These are phyloP conservation scores for Eupithecia centaureata DNA, from an alignment of 2,888 invertebrate species.

Conservation along the genomic window DNA sequence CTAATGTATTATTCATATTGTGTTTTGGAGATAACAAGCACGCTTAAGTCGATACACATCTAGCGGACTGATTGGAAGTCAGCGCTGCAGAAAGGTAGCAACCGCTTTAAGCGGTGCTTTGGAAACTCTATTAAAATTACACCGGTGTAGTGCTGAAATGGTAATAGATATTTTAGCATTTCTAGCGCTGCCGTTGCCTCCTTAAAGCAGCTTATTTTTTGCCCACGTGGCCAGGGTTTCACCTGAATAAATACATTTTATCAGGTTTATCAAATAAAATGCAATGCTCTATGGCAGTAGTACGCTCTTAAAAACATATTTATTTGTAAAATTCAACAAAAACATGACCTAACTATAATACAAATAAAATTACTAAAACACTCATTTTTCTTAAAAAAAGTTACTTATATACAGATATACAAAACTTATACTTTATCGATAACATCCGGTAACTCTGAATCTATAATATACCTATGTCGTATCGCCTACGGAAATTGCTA, in stretches of 20 bases:
- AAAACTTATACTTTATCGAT: not conserved
- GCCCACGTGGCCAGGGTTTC: conserved; percentile 7
- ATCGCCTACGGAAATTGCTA: conserved; percentile 6
- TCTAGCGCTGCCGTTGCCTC: conserved; percentile 34
- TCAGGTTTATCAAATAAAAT: not conserved
- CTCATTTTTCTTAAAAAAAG: not conserved
- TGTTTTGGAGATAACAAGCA: conserved; percentile 84
- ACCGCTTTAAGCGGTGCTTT: conserved; percentile 52
- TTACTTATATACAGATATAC: too few species aligned
- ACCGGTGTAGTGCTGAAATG: conserved; percentile 34
- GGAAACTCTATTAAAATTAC: conserved; percentile 69
- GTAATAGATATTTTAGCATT: conserved; percentile 49
- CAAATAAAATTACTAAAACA: not conserved
- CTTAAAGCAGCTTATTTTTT: conserved; percentile 16
- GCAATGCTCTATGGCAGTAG: not conserved
- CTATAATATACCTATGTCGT: not conserved
- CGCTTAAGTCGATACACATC: conserved; percentile 81
- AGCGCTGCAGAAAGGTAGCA: conserved; percentile 58
- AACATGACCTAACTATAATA: not conserved
- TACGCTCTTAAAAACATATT: not conserved
- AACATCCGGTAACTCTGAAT: not conserved
- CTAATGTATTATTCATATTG: conserved; percentile 84
- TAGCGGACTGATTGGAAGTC: conserved; percentile 76
- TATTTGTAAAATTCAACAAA: not conserved
- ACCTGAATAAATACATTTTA: conserved; percentile 24